phyloP scores from a whole-genome alignment of 1,140 invertebrate genomes.

The Leucophenga varia region DNA sequence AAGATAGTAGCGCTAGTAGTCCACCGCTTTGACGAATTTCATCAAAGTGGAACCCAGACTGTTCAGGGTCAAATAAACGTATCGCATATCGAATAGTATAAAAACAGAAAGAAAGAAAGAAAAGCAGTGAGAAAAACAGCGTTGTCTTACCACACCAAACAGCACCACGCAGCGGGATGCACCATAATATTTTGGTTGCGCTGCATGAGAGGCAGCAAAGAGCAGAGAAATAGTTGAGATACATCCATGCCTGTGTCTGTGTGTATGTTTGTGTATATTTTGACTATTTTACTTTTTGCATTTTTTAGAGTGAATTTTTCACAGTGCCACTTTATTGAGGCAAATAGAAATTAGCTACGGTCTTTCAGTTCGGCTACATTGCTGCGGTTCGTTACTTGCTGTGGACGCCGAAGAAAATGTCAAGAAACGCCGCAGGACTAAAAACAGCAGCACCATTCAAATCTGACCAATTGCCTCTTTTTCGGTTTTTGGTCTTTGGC shows the following conservation, averaged over 20 bases:
- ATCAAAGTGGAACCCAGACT: constrained; percentile 52
- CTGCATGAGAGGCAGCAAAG: constrained; percentile 8
- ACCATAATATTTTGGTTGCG: constrained; percentile 56
- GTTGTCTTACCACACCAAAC: constrained; percentile 51
- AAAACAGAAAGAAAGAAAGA: constrained; percentile 22
- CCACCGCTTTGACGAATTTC: constrained; percentile 53
- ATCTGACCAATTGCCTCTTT: no score
- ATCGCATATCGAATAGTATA: constrained; percentile 42
- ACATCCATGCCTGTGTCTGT: not conserved
- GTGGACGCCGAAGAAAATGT: constrained; percentile 5
- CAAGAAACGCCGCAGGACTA: constrained; percentile 31
- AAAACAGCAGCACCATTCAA: constrained; percentile 25
- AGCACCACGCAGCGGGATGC: constrained; percentile 46
- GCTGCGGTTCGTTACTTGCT: constrained; percentile 27
- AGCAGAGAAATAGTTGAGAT: not conserved
- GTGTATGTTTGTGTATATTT: no score
- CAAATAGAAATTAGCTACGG: constrained; percentile 47
- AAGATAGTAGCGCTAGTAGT: constrained; percentile 48
- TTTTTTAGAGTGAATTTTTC: constrained; percentile 34
- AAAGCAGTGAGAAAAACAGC: constrained; percentile 22
- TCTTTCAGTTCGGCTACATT: constrained; percentile 11
- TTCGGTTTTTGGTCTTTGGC: not conserved
- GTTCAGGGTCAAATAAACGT: constrained; percentile 32
- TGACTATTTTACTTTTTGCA: constrained; percentile 1
- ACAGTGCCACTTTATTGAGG: constrained; percentile 38